phyloP scores from a whole-genome alignment of 2,888 invertebrate species.

The Cephus sareptanus region DNA sequence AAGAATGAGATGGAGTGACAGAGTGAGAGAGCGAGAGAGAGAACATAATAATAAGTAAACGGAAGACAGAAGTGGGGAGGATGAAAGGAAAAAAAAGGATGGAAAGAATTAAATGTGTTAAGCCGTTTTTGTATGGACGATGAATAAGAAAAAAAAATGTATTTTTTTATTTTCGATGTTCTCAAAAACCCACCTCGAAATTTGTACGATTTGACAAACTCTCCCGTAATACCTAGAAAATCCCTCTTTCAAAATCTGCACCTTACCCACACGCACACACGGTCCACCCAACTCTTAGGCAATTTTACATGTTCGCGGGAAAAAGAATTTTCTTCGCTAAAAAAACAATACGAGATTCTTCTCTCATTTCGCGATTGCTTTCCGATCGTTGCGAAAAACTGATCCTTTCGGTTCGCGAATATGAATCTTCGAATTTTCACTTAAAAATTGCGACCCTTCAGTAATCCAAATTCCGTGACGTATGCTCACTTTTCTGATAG shows the following conservation, averaged over 20 bases:
- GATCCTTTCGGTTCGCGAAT: neutral
- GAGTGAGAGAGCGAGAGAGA: conserved; percentile 22
- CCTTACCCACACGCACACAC: neutral
- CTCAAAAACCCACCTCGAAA: conserved; percentile 8
- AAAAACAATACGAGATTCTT: neutral
- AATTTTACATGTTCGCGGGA: neutral
- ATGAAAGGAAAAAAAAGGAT: conserved; percentile 21
- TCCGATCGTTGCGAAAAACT: neutral
- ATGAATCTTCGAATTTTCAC: neutral
- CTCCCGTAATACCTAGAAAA: conserved; percentile 17
- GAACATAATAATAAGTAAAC: conserved; percentile 33
- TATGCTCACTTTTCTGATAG: neutral
- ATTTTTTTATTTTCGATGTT: conserved; percentile 56
- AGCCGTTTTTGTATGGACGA: conserved; percentile 54
- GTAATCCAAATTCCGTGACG: neutral
- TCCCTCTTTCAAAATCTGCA: conserved; percentile 2
- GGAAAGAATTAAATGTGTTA: conserved; percentile 38
- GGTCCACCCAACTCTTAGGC: neutral
- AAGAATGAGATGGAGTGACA: conserved; percentile 26
- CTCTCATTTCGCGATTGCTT: neutral
- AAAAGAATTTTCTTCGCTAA: neutral
- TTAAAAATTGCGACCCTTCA: neutral
- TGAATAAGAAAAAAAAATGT: conserved; percentile 41
- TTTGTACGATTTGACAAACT: conserved; percentile 6
- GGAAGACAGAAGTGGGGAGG: neutral